Evolutionary conservation across 2,888 invertebrate species (phyloP).

Genomic region (Scaptomyza tumidula): DNA sequence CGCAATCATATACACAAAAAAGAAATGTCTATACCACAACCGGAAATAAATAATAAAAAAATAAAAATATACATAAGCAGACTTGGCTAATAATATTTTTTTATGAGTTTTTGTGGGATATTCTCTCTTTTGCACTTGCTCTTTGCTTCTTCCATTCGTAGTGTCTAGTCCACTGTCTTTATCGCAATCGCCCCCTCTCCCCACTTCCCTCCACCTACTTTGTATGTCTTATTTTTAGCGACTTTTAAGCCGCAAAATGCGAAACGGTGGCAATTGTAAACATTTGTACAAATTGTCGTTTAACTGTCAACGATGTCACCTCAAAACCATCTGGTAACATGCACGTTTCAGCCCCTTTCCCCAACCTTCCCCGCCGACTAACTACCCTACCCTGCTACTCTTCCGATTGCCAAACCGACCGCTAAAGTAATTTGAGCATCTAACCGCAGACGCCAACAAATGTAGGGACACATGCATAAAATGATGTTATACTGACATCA

Average conservation of each 20-base stretch:
- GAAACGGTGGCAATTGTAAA: conserved; percentile 58
- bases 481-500: conserved; percentile 2
- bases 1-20: conserved; percentile 10
- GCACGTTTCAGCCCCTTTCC: conserved; percentile 23
- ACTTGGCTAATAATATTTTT: conserved; percentile 54
- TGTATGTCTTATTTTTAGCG: conserved; percentile 51
- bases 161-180: not conserved
- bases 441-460: conserved; percentile 43
- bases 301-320: conserved; percentile 62
- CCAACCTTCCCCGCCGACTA: not conserved
- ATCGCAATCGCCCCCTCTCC: not conserved
- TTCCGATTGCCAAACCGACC: not conserved
- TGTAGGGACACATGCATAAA: conserved; percentile 1
- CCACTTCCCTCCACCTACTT: not conserved
- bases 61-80: not conserved
- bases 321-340: conserved; percentile 41
- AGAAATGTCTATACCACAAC: conserved; percentile 2
- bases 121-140: not conserved
- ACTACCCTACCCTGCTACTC: not conserved
- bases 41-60: conserved; percentile 2
- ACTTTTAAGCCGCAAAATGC: conserved; percentile 20
- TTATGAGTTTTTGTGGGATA: conserved; percentile 11
- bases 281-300: conserved; percentile 72
- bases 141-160: conserved; percentile 2
- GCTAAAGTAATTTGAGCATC: conserved; percentile 51